Conservation (phyloP, 2,113 vertebrate genomes). For the Ciconia boyciana region DNA sequence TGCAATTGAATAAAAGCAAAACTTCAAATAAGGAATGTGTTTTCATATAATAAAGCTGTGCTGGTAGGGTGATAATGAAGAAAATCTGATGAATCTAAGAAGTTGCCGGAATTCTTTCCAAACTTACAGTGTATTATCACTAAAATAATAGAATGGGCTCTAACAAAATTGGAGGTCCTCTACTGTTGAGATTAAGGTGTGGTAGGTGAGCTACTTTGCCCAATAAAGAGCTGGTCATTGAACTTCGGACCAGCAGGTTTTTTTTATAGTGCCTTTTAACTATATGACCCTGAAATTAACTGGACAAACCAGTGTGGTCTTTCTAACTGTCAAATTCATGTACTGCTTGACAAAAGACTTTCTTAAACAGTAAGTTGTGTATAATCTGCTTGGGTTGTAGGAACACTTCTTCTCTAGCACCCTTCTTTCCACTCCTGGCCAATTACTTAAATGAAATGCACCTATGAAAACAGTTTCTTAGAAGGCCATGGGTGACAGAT, state of each 20-base stretch:
- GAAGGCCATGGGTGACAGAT: background rate
- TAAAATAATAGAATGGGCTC: background rate
- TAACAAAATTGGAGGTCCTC: background rate
- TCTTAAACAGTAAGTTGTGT: background rate
- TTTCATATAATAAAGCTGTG: background rate
- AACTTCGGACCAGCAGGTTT: background rate
- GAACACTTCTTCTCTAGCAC: background rate
- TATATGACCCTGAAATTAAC: background rate
- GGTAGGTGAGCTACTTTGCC: background rate
- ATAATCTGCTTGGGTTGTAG: background rate
- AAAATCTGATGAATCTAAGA: background rate
- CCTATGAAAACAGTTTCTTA: background rate
- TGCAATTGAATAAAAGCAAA: background rate
- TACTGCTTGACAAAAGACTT: background rate
- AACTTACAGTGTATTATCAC: background rate
- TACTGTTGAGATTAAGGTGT: background rate
- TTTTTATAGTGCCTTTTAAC: background rate
- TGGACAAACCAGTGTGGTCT: background rate
- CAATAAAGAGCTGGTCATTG: background rate
- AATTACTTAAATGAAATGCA: background rate
- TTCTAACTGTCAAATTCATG: background rate
- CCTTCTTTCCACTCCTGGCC: background rate
- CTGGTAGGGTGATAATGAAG: background rate
- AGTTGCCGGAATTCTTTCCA: background rate
- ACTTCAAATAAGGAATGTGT: background rate